phyloP scores from a whole-genome alignment of 2,113 vertebrate species.

The Romanogobio albipinnatus region DNA sequence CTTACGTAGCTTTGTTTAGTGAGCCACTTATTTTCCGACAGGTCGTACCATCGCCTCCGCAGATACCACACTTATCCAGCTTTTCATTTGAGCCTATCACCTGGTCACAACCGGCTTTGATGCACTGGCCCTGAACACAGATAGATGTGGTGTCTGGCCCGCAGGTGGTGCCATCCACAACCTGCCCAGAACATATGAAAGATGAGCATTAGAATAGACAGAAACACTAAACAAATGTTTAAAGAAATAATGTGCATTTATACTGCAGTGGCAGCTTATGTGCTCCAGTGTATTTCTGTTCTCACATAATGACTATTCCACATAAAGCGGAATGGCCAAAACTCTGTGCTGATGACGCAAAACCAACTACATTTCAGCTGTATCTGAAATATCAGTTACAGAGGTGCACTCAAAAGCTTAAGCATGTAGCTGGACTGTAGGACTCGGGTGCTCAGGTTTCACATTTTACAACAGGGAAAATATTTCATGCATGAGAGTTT shows the following conservation, averaged over 20 bases:
- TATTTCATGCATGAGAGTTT: conserved; percentile 45
- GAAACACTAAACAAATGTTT: neutral
- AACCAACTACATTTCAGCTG: conserved; percentile 30
- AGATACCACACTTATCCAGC: conserved; percentile 93
- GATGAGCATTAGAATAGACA: neutral
- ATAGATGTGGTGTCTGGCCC: conserved; percentile 92
- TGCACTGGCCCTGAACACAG: conserved; percentile 93
- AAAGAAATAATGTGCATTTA: neutral
- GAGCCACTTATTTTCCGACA: conserved; percentile 91
- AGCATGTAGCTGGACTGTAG: conserved; percentile 14
- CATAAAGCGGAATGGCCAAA: conserved; percentile 27
- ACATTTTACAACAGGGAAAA: conserved; percentile 52
- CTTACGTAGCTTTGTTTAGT: conserved; percentile 86
- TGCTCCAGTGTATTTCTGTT: neutral
- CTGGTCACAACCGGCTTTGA: conserved; percentile 96
- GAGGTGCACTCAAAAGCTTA: conserved; percentile 46
- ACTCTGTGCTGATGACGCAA: conserved; percentile 26
- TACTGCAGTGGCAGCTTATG: neutral
- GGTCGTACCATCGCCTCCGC: conserved; percentile 84
- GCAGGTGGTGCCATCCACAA: conserved; percentile 91
- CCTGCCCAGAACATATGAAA: conserved; percentile 72
- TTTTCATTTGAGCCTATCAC: conserved; percentile 89
- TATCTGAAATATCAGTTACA: conserved; percentile 41
- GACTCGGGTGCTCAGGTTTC: conserved; percentile 31
- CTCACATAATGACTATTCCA: conserved; percentile 26